phyloP scores from a whole-genome alignment of 2,797 vertebrate genomes.

The Clarias laeviceps region DNA sequence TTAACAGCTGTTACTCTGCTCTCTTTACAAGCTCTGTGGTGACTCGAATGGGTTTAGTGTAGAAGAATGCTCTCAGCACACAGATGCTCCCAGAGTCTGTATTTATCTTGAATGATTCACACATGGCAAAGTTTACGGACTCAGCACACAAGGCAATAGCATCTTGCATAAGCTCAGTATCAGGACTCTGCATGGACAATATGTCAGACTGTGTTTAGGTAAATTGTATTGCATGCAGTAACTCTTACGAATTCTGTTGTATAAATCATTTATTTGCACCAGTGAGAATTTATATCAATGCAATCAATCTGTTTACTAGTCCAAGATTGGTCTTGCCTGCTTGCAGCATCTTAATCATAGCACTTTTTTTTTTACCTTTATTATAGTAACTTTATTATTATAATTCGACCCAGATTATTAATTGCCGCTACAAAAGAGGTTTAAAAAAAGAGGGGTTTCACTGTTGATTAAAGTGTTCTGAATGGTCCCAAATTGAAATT shows the following conservation, averaged over 20 bases:
- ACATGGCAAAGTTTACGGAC: slow-evolving; percentile 30
- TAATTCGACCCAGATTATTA: neutral
- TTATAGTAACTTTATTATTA: neutral
- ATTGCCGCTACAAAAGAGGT: too few species aligned
- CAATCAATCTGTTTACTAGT: neutral
- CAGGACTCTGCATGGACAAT: neutral
- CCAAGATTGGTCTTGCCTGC: neutral
- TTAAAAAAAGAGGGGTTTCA: too few species aligned
- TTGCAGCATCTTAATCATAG: neutral
- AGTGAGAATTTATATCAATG: neutral
- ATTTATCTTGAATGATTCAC: slow-evolving; percentile 51
- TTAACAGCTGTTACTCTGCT: slow-evolving; percentile 48
- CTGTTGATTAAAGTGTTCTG: too few species aligned
- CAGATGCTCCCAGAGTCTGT: slow-evolving; percentile 30
- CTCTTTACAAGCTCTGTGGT: slow-evolving; percentile 8
- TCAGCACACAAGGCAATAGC: slow-evolving; percentile 14
- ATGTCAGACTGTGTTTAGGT: slow-evolving; percentile 10
- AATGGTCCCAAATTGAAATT: too few species aligned
- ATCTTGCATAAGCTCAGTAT: slow-evolving; percentile 9
- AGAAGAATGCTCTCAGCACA: slow-evolving; percentile 43
- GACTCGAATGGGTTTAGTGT: slow-evolving; percentile 10
- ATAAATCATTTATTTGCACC: slow-evolving; percentile 1
- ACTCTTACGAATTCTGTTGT: neutral
- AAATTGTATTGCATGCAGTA: neutral
- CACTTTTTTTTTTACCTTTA: neutral